A percentile compares a stretch with the other conserved stretches of the same genome.
Evolutionary conservation across 2,888 invertebrate genomes (phyloP).

Genomic region (Dyspetes luteomarginatus): DNA sequence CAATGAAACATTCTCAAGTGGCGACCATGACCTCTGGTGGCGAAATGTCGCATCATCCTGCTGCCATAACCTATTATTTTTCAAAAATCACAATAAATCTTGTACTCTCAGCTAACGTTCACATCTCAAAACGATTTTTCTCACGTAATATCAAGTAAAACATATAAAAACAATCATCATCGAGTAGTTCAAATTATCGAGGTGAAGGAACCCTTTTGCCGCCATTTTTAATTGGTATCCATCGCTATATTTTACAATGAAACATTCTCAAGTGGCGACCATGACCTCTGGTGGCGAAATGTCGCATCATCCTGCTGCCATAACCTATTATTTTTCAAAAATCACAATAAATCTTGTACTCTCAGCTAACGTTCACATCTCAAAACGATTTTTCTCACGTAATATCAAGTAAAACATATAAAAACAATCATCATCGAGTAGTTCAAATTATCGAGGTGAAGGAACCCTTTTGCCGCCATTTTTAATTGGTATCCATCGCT

Average conservation of each 20-base stretch:
- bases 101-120: background rate
- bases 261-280: too few species aligned
- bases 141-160: background rate
- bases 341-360: background rate
- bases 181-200: background rate
- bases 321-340: background rate
- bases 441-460: background rate
- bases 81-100: background rate
- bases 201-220: background rate
- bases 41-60: background rate
- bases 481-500: too few species aligned
- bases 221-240: background rate
- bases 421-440: background rate
- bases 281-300: too few species aligned
- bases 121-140: background rate
- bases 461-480: background rate
- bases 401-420: background rate
- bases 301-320: background rate
- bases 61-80: background rate
- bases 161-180: background rate
- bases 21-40: slow-evolving; percentile 34
- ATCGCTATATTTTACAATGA: too few species aligned
- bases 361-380: background rate
- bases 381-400: background rate
- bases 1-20: background rate